Base-by-base conservation (phyloP, 2,888 invertebrate genomes). In the Ramazzottius varieornatus region DNA sequence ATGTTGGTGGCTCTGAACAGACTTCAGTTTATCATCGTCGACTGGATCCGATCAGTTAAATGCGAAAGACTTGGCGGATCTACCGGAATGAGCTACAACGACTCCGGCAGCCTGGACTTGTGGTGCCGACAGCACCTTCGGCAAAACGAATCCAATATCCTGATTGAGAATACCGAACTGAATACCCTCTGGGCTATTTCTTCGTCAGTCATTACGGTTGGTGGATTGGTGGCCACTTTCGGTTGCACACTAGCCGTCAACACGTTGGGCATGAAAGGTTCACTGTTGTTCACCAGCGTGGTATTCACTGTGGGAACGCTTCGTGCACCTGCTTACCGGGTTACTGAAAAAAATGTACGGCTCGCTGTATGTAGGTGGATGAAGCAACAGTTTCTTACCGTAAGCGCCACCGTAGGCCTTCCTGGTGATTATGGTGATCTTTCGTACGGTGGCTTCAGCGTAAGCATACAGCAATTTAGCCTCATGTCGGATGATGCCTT, bases 381-480 rank as follows among this genome's bases (percentile, higher is more conserved):
- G 13, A 20, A 40, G 20, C 4, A 13, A 54, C 8, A 29, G 8
- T 29, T 29, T 8, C 54, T 13, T 54, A 54, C 54, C 82, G 73
- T 83, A 83, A 0, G 83, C 83, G 64, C 83, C 83, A 54, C 83
- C 83, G 73, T 83, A 83, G 1, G 81, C 83, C 77, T 83, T 83
- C 71, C 83, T 74, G 1, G 83, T 83, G 67, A 83, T 83, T 33
- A 84, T 77, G 13, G 83, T 84, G 40, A 84, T 80, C 73, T 84
- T 83, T 2, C 83, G 83, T 2, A 84, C 83, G 24, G 83, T 83
- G 13, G 83, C 83, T 73, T 83, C 83, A 65, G 83, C 83, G 73
- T 78, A 84, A 32, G 83, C 83, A 73, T 81, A 84, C 34, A 83
- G 72, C 32, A 83, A 75, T 73, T 84, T 84, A 63, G 83, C 83